These are phyloP conservation scores for Agelaius tricolor DNA, from an alignment of 2,113 vertebrate species.

Conservation along the genomic window DNA sequence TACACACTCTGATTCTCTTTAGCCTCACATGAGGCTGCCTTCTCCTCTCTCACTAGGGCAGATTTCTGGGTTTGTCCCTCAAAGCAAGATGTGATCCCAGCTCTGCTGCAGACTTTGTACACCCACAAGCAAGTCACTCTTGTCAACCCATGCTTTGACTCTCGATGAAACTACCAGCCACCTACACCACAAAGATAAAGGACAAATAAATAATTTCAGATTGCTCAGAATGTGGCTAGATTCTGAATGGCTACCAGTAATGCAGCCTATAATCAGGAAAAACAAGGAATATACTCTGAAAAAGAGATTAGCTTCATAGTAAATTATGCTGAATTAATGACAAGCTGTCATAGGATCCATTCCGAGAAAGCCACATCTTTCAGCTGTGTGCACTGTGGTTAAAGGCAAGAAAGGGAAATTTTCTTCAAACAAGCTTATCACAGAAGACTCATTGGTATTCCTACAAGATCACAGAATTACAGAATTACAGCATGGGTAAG, in stretches of 20 bases:
- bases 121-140: neutral
- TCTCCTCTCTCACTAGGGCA: rapidly evolving
- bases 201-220: neutral
- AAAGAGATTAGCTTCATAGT: neutral
- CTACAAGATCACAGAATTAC: neutral
- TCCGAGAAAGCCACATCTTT: neutral
- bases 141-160: neutral
- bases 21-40: neutral
- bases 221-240: neutral
- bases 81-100: neutral
- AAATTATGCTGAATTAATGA: neutral
- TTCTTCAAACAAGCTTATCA: neutral
- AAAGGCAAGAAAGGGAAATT: neutral
- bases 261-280: neutral
- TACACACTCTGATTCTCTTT: neutral
- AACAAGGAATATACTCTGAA: neutral
- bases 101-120: neutral
- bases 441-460: neutral
- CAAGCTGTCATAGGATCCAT: neutral
- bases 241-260: neutral
- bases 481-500: neutral
- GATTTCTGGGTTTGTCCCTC: neutral
- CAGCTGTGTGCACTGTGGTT: neutral
- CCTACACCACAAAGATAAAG: neutral
- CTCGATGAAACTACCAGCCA: neutral